Evolutionary conservation across 2,113 vertebrate species (phyloP).

Genomic region (Glaucomys volans): DNA sequence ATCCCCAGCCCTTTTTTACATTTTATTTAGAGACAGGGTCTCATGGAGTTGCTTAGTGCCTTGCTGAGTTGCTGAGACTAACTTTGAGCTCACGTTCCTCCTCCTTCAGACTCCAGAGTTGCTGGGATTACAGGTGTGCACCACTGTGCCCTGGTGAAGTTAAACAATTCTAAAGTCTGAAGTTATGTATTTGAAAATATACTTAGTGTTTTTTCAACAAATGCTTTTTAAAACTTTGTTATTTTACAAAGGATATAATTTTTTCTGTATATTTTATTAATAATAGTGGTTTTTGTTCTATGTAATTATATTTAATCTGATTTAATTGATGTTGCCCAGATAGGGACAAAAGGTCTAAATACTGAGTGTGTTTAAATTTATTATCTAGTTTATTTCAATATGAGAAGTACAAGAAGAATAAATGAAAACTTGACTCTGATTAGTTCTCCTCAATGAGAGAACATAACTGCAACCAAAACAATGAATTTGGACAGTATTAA

Average conservation of each 20-base stretch:
- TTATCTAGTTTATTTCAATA: not conserved
- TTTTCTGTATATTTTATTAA: slow-evolving; percentile 54
- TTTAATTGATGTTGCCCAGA: slow-evolving; percentile 15
- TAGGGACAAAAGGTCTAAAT: not conserved
- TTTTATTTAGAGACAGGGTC: no score
- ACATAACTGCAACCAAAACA: not conserved
- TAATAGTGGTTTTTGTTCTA: not conserved
- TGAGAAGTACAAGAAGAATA: not conserved
- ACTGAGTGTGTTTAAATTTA: slow-evolving; percentile 9
- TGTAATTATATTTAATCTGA: slow-evolving; percentile 36
- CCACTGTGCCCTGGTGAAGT: not conserved
- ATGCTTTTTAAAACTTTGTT: not conserved
- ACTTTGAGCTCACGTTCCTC: no score
- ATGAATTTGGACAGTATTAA: not conserved
- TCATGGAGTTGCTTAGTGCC: no score
- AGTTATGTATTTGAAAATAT: slow-evolving; percentile 67
- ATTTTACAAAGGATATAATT: slow-evolving; percentile 24
- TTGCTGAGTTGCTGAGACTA: no score
- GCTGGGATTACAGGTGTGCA: no score
- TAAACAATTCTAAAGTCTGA: not conserved
- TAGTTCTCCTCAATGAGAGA: not conserved
- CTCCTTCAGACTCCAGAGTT: no score
- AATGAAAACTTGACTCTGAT: not conserved
- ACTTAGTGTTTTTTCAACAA: not conserved
- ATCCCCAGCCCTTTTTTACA: no score